A percentile compares a stretch with the other conserved stretches of the same genome.
Evolutionary conservation across 2,888 invertebrate species (phyloP).

Genomic region (Brachynemurus nebulosus): DNA sequence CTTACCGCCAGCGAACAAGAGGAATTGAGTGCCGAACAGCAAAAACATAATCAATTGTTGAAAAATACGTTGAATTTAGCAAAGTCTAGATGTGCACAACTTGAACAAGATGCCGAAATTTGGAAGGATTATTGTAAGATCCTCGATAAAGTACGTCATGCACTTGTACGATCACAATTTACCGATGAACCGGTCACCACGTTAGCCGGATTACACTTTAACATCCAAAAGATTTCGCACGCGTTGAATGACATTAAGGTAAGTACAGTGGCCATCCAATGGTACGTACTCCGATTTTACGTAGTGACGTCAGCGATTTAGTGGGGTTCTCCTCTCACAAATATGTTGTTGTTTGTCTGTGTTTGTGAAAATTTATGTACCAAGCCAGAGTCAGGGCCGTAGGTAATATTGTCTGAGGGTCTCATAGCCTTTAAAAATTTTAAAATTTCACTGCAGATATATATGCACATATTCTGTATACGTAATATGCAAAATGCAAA

Average conservation of each 20-base stretch:
- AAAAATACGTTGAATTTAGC: slow-evolving; percentile 75
- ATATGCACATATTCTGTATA: no score
- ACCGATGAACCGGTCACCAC: slow-evolving; percentile 67
- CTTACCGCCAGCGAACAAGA: slow-evolving; percentile 68
- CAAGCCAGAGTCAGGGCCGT: no score
- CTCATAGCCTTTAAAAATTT: no score
- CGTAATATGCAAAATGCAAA: no score
- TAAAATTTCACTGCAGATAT: no score
- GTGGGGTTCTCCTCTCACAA: no score
- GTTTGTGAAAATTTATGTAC: no score
- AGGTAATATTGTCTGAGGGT: no score
- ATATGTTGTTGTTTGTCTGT: no score
- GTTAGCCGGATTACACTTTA: slow-evolving; percentile 68
- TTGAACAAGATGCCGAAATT: slow-evolving; percentile 70
- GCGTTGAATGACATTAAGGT: slow-evolving; percentile 62
- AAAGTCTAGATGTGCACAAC: slow-evolving; percentile 59
- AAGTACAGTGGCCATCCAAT: slow-evolving; percentile 28
- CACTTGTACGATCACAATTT: slow-evolving; percentile 59
- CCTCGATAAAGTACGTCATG: slow-evolving; percentile 61
- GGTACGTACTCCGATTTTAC: no score
- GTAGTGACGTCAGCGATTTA: no score
- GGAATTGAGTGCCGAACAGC: slow-evolving; percentile 66
- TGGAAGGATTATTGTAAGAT: slow-evolving; percentile 76
- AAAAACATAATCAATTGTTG: slow-evolving; percentile 64
- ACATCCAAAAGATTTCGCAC: slow-evolving; percentile 68